phyloP scores from a whole-genome alignment of 1,140 invertebrate genomes.

The Drosophila teissieri region DNA sequence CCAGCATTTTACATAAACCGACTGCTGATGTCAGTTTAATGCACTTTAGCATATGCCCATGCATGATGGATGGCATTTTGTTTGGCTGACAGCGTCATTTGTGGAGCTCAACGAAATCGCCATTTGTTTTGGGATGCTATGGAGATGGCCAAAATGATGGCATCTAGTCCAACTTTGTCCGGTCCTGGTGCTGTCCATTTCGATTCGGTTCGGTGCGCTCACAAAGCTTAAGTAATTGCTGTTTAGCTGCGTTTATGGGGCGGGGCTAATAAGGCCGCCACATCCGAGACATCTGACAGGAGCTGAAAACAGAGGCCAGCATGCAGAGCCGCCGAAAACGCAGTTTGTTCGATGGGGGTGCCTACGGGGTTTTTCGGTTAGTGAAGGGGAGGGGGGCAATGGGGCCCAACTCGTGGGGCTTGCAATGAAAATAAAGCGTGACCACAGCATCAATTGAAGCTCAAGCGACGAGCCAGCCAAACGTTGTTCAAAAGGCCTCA shows the following conservation, averaged over 20 bases:
- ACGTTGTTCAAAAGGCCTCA: constrained; percentile 47
- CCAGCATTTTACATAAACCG: constrained; percentile 25
- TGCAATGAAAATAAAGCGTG: constrained; percentile 78
- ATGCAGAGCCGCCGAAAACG: constrained; percentile 30
- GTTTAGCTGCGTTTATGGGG: constrained; percentile 59
- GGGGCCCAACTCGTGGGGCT: constrained; percentile 1
- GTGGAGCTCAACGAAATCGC: constrained; percentile 37
- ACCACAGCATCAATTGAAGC: constrained; percentile 80
- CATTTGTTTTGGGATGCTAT: constrained; percentile 29
- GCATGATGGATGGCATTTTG: constrained; percentile 62
- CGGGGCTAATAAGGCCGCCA: constrained; percentile 64
- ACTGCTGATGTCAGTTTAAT: constrained; percentile 34
- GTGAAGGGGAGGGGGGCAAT: not conserved
- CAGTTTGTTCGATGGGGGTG: not conserved
- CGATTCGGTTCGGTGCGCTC: constrained; percentile 12
- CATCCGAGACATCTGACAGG: constrained; percentile 18
- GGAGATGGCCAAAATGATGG: constrained; percentile 11
- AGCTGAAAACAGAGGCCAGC: constrained; percentile 20
- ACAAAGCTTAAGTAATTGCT: constrained; percentile 73
- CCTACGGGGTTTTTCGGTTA: not conserved
- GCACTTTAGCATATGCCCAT: constrained; percentile 32
- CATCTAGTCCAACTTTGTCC: constrained; percentile 1
- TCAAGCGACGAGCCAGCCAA: constrained; percentile 60
- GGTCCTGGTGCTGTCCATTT: not conserved
- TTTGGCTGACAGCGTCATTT: constrained; percentile 44